Conservation (phyloP, 2,113 vertebrate genomes). For the Rhinopithecus roxellana region DNA sequence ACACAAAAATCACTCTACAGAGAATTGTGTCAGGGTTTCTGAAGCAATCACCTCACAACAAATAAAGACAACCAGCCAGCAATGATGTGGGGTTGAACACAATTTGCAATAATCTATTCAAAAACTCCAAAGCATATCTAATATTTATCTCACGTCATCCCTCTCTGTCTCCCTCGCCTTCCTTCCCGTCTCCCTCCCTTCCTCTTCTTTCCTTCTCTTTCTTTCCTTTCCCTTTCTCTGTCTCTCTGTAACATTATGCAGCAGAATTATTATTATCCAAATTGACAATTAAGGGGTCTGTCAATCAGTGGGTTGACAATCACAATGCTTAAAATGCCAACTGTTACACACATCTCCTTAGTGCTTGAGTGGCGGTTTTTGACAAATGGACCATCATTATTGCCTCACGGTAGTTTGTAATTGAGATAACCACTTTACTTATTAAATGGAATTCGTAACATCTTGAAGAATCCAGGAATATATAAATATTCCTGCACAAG, state of each 20-base stretch:
- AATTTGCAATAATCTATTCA: background rate
- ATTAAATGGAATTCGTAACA: conserved; percentile 64
- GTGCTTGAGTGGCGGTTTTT: conserved; percentile 30
- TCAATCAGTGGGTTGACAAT: background rate
- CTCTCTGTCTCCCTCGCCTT: too few species aligned
- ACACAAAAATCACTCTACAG: background rate
- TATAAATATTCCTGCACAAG: background rate
- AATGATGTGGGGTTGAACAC: conserved; percentile 53
- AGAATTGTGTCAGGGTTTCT: background rate
- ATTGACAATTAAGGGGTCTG: background rate
- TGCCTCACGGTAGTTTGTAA: conserved; percentile 51
- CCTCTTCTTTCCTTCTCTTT: background rate
- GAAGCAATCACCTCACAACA: background rate
- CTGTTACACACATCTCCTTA: conserved; percentile 40
- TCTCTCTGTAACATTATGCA: background rate
- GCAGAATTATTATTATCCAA: background rate
- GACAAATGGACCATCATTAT: conserved; percentile 46
- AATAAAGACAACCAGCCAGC: conserved; percentile 44
- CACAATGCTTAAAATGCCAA: conserved; percentile 20
- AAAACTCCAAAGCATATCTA: background rate
- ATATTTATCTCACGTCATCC: background rate
- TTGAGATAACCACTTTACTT: conserved; percentile 62
- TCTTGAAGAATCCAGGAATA: conserved; percentile 54
- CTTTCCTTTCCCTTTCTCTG: too few species aligned
- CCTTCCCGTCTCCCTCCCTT: too few species aligned